phyloP scores from a whole-genome alignment of 2,797 vertebrate species.

The Tolypeutes matacus region DNA sequence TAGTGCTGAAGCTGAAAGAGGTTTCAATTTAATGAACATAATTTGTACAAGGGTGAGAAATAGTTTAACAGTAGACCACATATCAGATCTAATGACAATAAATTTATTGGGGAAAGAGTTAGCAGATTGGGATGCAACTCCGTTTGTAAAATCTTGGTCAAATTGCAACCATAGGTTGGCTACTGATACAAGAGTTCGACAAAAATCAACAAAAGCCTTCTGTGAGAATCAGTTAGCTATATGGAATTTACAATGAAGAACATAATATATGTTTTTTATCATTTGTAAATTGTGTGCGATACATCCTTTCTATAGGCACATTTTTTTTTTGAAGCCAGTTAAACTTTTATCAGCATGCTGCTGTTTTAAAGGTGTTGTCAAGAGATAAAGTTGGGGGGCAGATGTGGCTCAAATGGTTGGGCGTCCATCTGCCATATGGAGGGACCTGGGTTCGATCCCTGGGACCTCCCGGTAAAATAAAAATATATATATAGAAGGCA shows the following conservation, averaged over 20 bases:
- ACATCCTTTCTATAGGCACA: not conserved
- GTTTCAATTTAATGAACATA: slow-evolving; percentile 49
- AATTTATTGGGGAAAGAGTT: slow-evolving; percentile 61
- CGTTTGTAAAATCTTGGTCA: slow-evolving; percentile 67
- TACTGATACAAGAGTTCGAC: slow-evolving; percentile 29
- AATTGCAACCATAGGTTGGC: slow-evolving; percentile 46
- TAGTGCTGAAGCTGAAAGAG: slow-evolving; percentile 46
- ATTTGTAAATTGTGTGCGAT: slow-evolving; percentile 22
- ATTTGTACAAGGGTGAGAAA: slow-evolving; percentile 66
- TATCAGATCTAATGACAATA: slow-evolving; percentile 61
- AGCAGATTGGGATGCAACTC: slow-evolving; percentile 58
- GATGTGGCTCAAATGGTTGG: too few relatives aligned
- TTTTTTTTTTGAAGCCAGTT: not conserved
- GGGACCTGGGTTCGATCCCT: too few relatives aligned
- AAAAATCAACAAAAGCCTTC: slow-evolving; percentile 19
- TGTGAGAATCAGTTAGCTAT: not conserved
- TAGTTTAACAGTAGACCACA: slow-evolving; percentile 45
- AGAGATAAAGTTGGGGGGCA: not conserved
- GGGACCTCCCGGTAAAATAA: too few relatives aligned
- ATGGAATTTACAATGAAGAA: slow-evolving; percentile 11
- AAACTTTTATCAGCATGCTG: slow-evolving; percentile 16
- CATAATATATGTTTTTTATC: not conserved
- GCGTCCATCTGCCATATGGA: too few relatives aligned
- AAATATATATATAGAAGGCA: too few relatives aligned
- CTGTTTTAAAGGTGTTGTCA: slow-evolving; percentile 35